Conservation (phyloP, 2,113 vertebrate species). For the Columbina picui region DNA sequence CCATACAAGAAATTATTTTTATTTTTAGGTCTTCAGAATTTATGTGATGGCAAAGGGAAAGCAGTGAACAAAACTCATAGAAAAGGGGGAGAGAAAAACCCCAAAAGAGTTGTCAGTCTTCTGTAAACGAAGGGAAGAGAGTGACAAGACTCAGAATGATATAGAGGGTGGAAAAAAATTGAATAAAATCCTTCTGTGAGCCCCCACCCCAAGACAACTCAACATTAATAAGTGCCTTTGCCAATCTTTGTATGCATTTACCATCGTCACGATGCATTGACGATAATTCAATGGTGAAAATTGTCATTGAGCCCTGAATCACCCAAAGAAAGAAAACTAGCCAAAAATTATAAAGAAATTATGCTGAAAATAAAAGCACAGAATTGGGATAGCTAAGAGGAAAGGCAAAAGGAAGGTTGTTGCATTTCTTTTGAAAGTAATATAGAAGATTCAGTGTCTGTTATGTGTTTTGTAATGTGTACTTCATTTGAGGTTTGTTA, state of each 20-base stretch:
- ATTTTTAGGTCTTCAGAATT: background rate
- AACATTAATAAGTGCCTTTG: background rate
- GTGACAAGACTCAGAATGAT: background rate
- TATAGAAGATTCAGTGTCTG: slow-evolving; percentile 8
- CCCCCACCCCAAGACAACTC: background rate
- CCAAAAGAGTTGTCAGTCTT: background rate
- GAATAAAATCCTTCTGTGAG: background rate
- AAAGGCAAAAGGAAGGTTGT: background rate
- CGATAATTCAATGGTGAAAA: background rate
- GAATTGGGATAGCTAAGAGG: background rate
- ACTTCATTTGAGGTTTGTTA: slow-evolving; percentile 45
- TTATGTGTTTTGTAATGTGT: slow-evolving; percentile 19
- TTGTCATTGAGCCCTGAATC: background rate
- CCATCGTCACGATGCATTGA: background rate
- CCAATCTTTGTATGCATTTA: background rate
- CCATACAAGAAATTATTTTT: background rate
- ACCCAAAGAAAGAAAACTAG: background rate
- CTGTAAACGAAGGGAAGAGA: background rate
- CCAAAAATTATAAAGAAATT: background rate
- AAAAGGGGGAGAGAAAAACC: background rate
- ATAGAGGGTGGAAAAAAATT: background rate
- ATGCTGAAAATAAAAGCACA: slow-evolving; percentile 30
- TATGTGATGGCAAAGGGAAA: background rate
- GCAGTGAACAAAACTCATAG: background rate
- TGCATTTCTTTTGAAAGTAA: background rate